A percentile compares a stretch with the other conserved stretches of the same genome.
These are phyloP conservation scores for Ornithorhynchus anatinus DNA, from an alignment of 2,113 vertebrate genomes.

Conservation along the genomic window DNA sequence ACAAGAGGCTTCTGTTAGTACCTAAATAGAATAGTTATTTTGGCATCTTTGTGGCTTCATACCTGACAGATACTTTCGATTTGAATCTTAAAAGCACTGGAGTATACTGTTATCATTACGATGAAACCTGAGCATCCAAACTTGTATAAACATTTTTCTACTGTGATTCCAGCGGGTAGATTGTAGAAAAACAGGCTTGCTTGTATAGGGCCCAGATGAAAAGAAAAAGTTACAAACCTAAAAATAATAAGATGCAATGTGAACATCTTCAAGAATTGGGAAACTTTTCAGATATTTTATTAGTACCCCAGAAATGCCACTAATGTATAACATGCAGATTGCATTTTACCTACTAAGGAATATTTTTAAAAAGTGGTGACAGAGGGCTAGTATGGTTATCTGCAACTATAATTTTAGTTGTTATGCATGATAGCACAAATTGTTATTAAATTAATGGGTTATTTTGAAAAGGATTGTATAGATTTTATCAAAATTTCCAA, in stretches of 20 bases:
- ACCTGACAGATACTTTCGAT: conserved; percentile 47
- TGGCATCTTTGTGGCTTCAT: conserved; percentile 43
- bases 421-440: conserved; percentile 43
- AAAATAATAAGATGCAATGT: background rate
- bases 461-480: conserved; percentile 58
- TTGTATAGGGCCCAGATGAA: background rate
- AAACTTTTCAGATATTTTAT: too few relatives aligned
- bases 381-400: conserved; percentile 50
- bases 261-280: too few relatives aligned
- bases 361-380: conserved; percentile 32
- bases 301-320: conserved; percentile 42
- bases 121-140: conserved; percentile 25
- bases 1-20: conserved; percentile 49
- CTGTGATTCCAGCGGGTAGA: background rate
- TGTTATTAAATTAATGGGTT: conserved; percentile 43
- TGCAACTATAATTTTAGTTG: conserved; percentile 50
- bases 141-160: accelerated
- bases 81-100: background rate
- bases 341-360: conserved; percentile 41
- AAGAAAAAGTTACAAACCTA: too few relatives aligned
- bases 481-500: conserved; percentile 35
- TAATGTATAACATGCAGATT: conserved; percentile 22
- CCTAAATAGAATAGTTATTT: conserved; percentile 27
- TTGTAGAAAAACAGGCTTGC: conserved; percentile 5
- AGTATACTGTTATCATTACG: background rate